Conservation (phyloP, 1,140 invertebrate species). For the Saxidomus purpurata region DNA sequence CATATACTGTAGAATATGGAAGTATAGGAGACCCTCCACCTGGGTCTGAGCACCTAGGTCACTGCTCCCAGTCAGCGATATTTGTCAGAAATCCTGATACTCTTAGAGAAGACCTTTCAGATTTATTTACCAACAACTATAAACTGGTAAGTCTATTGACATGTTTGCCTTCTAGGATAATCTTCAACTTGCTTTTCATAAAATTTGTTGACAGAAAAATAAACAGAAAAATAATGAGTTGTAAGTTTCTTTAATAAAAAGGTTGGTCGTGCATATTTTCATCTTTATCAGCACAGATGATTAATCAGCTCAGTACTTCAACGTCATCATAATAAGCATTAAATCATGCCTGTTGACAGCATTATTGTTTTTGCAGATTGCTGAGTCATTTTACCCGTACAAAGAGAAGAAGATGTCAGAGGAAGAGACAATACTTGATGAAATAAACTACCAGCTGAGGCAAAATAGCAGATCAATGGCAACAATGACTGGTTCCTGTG, state of each 20-base stretch:
- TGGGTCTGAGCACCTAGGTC: slow-evolving; percentile 72
- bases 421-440: slow-evolving; percentile 1
- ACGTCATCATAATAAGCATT: too few relatives aligned
- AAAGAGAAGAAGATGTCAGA: not conserved
- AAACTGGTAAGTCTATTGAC: slow-evolving; percentile 31
- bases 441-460: slow-evolving; percentile 30
- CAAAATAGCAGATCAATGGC: not conserved
- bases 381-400: slow-evolving; percentile 20
- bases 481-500: not conserved
- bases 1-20: slow-evolving; percentile 77
- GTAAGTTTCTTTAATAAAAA: too few relatives aligned
- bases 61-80: slow-evolving; percentile 82
- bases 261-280: too few relatives aligned
- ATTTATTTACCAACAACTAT: not conserved
- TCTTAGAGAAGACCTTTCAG: not conserved
- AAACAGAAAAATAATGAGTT: too few relatives aligned
- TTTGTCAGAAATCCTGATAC: slow-evolving; percentile 67
- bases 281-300: too few relatives aligned
- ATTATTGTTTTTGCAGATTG: slow-evolving; percentile 19
- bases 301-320: too few relatives aligned
- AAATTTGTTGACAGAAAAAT: too few relatives aligned
- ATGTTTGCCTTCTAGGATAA: not conserved
- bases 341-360: too few relatives aligned
- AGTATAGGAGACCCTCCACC: slow-evolving; percentile 81
- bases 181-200: not conserved